A percentile compares a stretch with the other conserved stretches of the same genome.
Evolutionary conservation across 1,140 invertebrate species (phyloP).

Genomic region (Drosophila kurseongensis): DNA sequence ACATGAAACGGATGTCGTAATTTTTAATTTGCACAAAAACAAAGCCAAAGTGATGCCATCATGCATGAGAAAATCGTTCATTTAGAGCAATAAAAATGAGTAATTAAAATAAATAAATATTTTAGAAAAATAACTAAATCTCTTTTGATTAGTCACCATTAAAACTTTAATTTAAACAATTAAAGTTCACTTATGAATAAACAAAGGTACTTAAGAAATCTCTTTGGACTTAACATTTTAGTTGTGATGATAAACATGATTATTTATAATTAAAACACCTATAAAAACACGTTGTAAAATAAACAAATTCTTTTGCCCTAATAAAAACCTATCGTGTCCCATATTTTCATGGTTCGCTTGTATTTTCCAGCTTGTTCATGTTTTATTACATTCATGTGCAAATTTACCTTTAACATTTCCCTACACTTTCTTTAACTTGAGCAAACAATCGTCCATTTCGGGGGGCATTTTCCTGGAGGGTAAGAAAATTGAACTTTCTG

Average conservation of each 20-base stretch:
- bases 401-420: constrained; percentile 36
- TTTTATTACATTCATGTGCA: constrained; percentile 28
- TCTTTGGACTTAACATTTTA: no score
- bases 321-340: not conserved
- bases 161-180: no score
- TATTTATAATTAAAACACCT: not conserved
- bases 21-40: not conserved
- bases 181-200: no score
- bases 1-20: not conserved
- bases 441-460: not conserved
- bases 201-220: no score
- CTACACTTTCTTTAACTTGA: constrained; percentile 8
- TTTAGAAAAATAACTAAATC: no score
- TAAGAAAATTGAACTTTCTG: constrained; percentile 42
- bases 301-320: not conserved
- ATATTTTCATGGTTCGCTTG: constrained; percentile 12
- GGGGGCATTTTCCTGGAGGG: not conserved
- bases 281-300: not conserved
- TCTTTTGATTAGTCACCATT: no score
- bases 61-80: not conserved
- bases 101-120: not conserved
- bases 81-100: not conserved
- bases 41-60: constrained; percentile 4
- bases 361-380: constrained; percentile 6
- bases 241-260: no score